phyloP scores from a whole-genome alignment of 23 tunicate genomes.

The Aplidium turbinatum region DNA sequence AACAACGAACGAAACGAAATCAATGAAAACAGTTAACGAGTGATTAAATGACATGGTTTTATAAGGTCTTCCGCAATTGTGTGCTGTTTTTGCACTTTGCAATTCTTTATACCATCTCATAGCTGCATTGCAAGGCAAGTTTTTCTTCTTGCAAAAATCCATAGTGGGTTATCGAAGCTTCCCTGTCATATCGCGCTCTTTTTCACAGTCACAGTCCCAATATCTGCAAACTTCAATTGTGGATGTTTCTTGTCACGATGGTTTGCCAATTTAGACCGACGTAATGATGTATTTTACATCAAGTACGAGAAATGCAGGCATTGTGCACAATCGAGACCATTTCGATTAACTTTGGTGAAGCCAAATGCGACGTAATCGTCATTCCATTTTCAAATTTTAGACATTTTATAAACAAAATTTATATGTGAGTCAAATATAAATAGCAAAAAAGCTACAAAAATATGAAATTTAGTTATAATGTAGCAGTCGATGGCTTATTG shows the following conservation, averaged over 20 bases:
- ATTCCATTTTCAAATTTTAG: too few relatives aligned
- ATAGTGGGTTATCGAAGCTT: conserved; percentile 24
- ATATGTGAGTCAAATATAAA: too few relatives aligned
- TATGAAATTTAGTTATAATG: too few relatives aligned
- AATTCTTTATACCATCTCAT: conserved; percentile 34
- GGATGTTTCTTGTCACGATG: conserved; percentile 35
- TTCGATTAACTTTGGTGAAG: conserved; percentile 28
- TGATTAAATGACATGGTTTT: conserved; percentile 16
- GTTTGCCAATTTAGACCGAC: conserved; percentile 28
- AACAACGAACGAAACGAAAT: too few relatives aligned
- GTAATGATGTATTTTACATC: conserved; percentile 44
- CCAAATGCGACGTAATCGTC: conserved; percentile 34
- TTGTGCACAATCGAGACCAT: conserved; percentile 35
- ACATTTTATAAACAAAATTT: too few relatives aligned
- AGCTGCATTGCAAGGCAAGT: conserved; percentile 29
- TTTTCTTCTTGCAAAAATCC: conserved; percentile 36
- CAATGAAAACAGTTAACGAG: too few relatives aligned
- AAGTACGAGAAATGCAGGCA: conserved; percentile 37
- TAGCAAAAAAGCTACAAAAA: too few relatives aligned
- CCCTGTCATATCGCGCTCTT: conserved; percentile 43
- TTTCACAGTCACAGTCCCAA: conserved; percentile 34
- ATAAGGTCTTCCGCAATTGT: conserved; percentile 38
- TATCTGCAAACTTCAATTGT: conserved; percentile 8
- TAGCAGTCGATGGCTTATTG: too few relatives aligned
- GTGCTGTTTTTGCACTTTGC: conserved; percentile 35